These are phyloP conservation scores for Perca schrenkii DNA, from an alignment of 2,113 vertebrate genomes.

Conservation along the genomic window DNA sequence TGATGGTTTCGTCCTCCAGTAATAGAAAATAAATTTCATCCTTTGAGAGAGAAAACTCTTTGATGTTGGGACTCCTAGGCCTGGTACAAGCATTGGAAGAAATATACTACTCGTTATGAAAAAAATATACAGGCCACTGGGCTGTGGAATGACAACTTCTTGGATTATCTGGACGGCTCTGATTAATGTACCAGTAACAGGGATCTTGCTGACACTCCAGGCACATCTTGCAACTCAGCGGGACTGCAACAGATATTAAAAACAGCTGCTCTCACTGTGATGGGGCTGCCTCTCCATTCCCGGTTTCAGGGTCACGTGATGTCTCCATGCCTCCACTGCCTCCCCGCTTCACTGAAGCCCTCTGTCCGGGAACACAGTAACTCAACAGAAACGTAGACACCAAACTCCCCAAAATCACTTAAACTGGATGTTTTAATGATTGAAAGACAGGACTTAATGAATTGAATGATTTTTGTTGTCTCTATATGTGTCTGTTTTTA, in stretches of 20 bases:
- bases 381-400: slow-evolving; percentile 1
- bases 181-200: slow-evolving; percentile 67
- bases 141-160: slow-evolving; percentile 45
- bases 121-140: slow-evolving; percentile 22
- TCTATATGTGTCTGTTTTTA: slow-evolving; percentile 48
- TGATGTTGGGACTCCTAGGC: slow-evolving; percentile 6
- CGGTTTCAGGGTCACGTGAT: slow-evolving; percentile 39
- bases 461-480: slow-evolving; percentile 10
- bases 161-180: slow-evolving; percentile 51
- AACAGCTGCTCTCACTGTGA: slow-evolving; percentile 59
- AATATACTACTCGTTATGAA: slow-evolving; percentile 4
- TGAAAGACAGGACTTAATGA: neutral
- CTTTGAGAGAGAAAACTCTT: slow-evolving; percentile 21
- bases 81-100: slow-evolving; percentile 16
- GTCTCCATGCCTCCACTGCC: neutral
- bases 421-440: slow-evolving; percentile 34
- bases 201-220: slow-evolving; percentile 54
- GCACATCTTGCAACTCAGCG: slow-evolving; percentile 53
- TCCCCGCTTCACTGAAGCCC: slow-evolving; percentile 19
- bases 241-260: slow-evolving; percentile 54
- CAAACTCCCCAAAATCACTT: slow-evolving; percentile 18
- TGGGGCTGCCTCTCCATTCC: slow-evolving; percentile 33
- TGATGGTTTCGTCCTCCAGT: slow-evolving; percentile 16
- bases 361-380: neutral
- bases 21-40: neutral